Percentiles rank a stretch among this genome's conserved stretches.
Evolutionary conservation across 1,140 invertebrate genomes (phyloP).

Genomic region (Druon quercuslanigerum): DNA sequence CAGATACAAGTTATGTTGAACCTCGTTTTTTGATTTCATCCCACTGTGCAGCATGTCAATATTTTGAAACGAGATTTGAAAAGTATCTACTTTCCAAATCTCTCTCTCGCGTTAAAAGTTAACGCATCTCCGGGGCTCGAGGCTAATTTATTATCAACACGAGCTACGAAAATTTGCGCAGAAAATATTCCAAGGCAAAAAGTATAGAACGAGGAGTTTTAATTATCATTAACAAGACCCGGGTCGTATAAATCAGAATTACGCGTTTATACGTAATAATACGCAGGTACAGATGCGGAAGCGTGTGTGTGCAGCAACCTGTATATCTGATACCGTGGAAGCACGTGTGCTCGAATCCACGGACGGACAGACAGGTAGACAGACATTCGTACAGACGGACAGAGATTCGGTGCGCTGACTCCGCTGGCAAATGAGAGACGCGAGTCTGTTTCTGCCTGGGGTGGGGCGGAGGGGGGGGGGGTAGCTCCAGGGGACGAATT

Average conservation of each 20-base stretch:
- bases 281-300: constrained; percentile 55
- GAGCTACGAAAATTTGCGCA: constrained; percentile 38
- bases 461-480: constrained; percentile 38
- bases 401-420: constrained; percentile 59
- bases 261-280: constrained; percentile 73
- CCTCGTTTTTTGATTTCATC: too few relatives aligned
- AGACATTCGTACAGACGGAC: constrained; percentile 49
- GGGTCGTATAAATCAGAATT: constrained; percentile 73
- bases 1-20: too few relatives aligned
- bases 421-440: constrained; percentile 63
- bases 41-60: not conserved
- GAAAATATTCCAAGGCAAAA: constrained; percentile 68
- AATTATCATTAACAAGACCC: constrained; percentile 74
- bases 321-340: constrained; percentile 49
- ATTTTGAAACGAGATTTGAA: constrained; percentile 37
- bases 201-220: constrained; percentile 70
- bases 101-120: constrained; percentile 10
- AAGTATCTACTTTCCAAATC: not conserved
- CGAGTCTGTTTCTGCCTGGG: constrained; percentile 34
- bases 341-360: too few relatives aligned
- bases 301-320: constrained; percentile 36
- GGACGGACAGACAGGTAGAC: constrained; percentile 46
- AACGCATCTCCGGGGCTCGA: constrained; percentile 16
- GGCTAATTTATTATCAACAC: constrained; percentile 32
- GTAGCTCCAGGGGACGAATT: constrained; percentile 65